Percentiles rank a stretch among this genome's conserved stretches.
phyloP scores from a whole-genome alignment of 2,113 vertebrate genomes.

The Cephalopholis sonnerati region DNA sequence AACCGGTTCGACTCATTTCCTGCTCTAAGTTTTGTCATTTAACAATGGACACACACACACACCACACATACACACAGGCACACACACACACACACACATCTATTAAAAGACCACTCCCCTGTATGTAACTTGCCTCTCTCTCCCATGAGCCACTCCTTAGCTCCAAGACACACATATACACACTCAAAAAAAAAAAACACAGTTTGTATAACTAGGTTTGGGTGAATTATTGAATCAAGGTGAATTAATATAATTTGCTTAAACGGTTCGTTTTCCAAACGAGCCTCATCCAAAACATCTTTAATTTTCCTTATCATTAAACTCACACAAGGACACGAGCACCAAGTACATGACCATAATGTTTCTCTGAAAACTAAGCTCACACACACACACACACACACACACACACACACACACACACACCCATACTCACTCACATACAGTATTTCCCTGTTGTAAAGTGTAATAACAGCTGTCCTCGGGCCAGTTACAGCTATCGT shows the following conservation, averaged over 20 bases:
- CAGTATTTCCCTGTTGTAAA: constrained; percentile 78
- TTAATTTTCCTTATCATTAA: constrained; percentile 48
- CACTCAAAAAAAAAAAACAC: neutral
- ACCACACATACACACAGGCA: constrained; percentile 23
- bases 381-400: constrained; percentile 14
- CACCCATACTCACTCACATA: constrained; percentile 28
- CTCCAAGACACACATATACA: constrained; percentile 41
- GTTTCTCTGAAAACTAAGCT: constrained; percentile 33
- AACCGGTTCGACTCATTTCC: constrained; percentile 76
- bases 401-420: constrained; percentile 26
- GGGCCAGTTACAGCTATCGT: constrained; percentile 80
- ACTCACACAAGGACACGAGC: constrained; percentile 49
- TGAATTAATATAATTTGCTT: constrained; percentile 41
- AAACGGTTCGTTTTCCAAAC: constrained; percentile 31
- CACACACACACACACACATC: constrained; percentile 32
- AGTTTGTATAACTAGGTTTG: constrained; percentile 9
- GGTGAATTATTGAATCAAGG: constrained; percentile 48
- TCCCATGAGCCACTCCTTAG: constrained; percentile 63
- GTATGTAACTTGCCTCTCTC: constrained; percentile 42
- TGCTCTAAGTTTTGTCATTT: constrained; percentile 69
- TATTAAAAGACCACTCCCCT: constrained; percentile 62
- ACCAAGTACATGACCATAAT: constrained; percentile 35
- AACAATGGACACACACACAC: constrained; percentile 44
- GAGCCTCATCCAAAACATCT: constrained; percentile 36
- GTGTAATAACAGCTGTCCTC: constrained; percentile 82